A percentile compares a stretch with the other conserved stretches of the same genome.
These are phyloP conservation scores for Antigone vipio DNA, from an alignment of 2,113 vertebrate genomes.

Conservation along the genomic window DNA sequence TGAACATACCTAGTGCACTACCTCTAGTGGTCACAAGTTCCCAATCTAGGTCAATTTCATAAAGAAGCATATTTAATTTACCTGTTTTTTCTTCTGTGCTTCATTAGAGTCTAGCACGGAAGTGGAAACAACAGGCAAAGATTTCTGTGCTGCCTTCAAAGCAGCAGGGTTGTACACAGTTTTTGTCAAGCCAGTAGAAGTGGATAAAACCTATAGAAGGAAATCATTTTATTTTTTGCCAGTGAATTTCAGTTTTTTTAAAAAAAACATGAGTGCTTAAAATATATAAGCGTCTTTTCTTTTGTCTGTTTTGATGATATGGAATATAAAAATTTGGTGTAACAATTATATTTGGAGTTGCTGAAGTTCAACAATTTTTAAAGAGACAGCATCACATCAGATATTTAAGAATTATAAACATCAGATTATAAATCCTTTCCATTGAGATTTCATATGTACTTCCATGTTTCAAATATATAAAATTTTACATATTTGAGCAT, in stretches of 20 bases:
- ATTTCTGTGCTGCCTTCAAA: slow-evolving; percentile 90
- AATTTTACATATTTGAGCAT: background rate
- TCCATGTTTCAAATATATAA: background rate
- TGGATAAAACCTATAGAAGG: slow-evolving; percentile 89
- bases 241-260: slow-evolving; percentile 25
- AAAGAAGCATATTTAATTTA: slow-evolving; percentile 67
- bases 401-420: background rate
- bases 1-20: background rate
- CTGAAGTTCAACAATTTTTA: background rate
- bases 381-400: background rate
- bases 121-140: slow-evolving; percentile 71
- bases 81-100: slow-evolving; percentile 93
- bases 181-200: slow-evolving; percentile 94
- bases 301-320: slow-evolving; percentile 15
- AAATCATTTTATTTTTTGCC: slow-evolving; percentile 70
- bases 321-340: slow-evolving; percentile 12
- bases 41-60: slow-evolving; percentile 34
- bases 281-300: background rate
- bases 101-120: slow-evolving; percentile 82
- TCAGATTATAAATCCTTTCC: background rate
- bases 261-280: slow-evolving; percentile 3
- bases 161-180: slow-evolving; percentile 97
- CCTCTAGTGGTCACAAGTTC: background rate
- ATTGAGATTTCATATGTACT: background rate
- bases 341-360: background rate